Conservation (phyloP, 1,140 invertebrate species). For the Lanistes nyassanus region DNA sequence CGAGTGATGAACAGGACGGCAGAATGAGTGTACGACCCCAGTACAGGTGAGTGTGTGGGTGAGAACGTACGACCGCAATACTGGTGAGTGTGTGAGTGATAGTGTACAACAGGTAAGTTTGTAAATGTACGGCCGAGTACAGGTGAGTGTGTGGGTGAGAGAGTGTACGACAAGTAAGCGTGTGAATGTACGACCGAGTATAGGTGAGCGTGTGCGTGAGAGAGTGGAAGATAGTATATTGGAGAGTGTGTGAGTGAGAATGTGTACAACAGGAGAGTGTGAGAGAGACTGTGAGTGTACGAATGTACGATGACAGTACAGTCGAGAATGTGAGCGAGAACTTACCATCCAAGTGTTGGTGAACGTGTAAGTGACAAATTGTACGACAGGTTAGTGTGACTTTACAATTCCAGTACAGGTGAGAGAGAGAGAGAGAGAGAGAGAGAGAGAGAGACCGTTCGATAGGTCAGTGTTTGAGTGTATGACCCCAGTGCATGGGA, state of each 20-base stretch:
- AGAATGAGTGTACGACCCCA: neutral
- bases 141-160: constrained; percentile 2
- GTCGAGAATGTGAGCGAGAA: neutral
- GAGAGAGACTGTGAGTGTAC: neutral
- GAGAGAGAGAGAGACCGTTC: neutral
- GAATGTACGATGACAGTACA: neutral
- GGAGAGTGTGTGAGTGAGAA: neutral
- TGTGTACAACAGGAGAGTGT: neutral
- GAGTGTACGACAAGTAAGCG: no score
- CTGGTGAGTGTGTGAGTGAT: constrained; percentile 1
- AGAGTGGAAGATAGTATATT: neutral
- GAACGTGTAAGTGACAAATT: no score
- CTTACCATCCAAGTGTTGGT: no score
- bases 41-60: neutral
- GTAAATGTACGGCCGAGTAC: neutral
- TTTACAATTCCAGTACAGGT: no score
- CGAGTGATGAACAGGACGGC: neutral
- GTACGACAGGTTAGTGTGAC: no score
- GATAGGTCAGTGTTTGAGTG: neutral
- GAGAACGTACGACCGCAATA: neutral
- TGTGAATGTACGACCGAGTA: neutral
- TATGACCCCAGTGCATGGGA: no score
- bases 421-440: constrained; percentile 19
- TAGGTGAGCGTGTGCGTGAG: neutral
- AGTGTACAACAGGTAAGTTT: neutral